Percentiles rank a stretch among this genome's conserved stretches.
Evolutionary conservation across 2,888 invertebrate genomes (phyloP).

Genomic region (Ephialtes manifestator): DNA sequence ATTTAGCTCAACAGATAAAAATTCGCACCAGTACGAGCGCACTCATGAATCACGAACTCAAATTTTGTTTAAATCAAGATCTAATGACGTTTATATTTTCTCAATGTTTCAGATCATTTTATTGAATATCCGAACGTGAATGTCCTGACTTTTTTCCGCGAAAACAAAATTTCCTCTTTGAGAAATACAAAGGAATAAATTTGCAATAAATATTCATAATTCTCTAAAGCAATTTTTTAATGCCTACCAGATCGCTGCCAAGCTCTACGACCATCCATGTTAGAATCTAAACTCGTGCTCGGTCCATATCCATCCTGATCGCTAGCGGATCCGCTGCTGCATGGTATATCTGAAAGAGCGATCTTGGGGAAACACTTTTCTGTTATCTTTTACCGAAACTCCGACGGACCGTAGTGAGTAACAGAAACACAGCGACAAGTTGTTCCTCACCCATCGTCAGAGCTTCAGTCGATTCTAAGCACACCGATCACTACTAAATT

Average conservation of each 20-base stretch:
- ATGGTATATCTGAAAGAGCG: slow-evolving; percentile 83
- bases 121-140: too few species aligned
- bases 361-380: slow-evolving; percentile 43
- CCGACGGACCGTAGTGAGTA: slow-evolving; percentile 3
- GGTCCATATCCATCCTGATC: slow-evolving; percentile 88
- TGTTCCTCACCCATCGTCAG: slow-evolving; percentile 18
- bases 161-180: too few species aligned
- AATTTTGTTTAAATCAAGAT: too few species aligned
- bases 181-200: too few species aligned
- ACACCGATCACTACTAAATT: slow-evolving; percentile 46
- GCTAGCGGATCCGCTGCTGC: slow-evolving; percentile 88
- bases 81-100: too few species aligned
- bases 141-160: too few species aligned
- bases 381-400: neutral
- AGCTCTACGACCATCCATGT: slow-evolving; percentile 82
- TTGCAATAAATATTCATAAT: too few species aligned
- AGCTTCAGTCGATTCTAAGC: slow-evolving; percentile 38
- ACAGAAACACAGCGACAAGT: neutral
- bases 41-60: too few species aligned
- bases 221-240: neutral
- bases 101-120: too few species aligned
- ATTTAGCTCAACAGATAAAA: too few species aligned
- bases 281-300: slow-evolving; percentile 88
- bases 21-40: too few species aligned
- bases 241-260: slow-evolving; percentile 85